phyloP scores from a whole-genome alignment of 2,113 vertebrate species.

The Rhizomys pruinosus region DNA sequence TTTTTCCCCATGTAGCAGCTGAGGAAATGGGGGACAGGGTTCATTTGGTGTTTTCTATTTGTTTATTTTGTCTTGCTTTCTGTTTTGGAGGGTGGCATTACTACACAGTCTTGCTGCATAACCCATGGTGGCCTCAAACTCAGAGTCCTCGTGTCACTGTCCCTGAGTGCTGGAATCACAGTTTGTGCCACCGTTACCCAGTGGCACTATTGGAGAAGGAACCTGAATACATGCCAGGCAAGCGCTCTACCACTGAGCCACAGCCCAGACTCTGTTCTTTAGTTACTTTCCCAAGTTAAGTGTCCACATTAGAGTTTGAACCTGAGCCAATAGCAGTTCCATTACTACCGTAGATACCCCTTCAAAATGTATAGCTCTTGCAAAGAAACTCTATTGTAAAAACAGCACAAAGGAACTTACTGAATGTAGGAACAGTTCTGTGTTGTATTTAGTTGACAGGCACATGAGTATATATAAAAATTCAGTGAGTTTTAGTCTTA shows the following conservation, averaged over 20 bases:
- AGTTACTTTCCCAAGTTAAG: neutral
- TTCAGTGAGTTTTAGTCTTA: neutral
- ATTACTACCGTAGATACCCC: neutral
- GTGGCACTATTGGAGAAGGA: neutral
- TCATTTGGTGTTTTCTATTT: neutral
- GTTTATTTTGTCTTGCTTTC: neutral
- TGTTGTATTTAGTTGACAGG: neutral
- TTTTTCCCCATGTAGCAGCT: conserved; percentile 28
- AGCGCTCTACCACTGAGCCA: neutral
- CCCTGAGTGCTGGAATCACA: neutral
- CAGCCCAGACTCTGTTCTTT: neutral
- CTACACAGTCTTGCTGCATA: neutral
- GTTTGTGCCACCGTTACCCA: neutral
- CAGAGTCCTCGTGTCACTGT: neutral
- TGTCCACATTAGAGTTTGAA: conserved; percentile 10
- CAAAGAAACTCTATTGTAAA: conserved; percentile 9
- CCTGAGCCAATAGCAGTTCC: neutral
- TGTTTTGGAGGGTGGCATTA: neutral
- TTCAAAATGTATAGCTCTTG: conserved; percentile 42
- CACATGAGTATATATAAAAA: neutral
- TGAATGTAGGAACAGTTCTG: neutral
- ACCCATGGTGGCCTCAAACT: neutral
- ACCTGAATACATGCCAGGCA: neutral
- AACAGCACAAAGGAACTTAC: neutral
- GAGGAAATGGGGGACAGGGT: neutral